A percentile compares a stretch with the other conserved stretches of the same genome.
phyloP scores from a whole-genome alignment of 2,888 invertebrate genomes.

The Antitype chi region DNA sequence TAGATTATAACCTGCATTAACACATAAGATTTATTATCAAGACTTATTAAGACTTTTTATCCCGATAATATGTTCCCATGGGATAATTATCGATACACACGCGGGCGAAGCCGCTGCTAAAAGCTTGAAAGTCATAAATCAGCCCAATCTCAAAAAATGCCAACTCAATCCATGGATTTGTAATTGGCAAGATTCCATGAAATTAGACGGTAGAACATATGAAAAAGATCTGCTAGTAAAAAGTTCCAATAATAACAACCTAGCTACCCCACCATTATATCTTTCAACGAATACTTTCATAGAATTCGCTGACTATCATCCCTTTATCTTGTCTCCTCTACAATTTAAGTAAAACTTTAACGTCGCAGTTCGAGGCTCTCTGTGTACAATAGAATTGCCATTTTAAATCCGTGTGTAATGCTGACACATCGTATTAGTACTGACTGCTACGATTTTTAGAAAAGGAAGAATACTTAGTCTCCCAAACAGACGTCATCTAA shows the following conservation, averaged over 20 bases:
- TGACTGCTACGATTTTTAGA: not conserved
- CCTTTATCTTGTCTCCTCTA: not conserved
- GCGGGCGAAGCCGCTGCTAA: no score
- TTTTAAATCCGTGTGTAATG: slow-evolving; percentile 6
- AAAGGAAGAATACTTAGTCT: not conserved
- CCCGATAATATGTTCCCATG: no score
- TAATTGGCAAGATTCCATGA: no score
- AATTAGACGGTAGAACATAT: no score
- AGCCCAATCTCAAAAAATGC: no score
- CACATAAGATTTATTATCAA: no score
- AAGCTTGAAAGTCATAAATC: no score
- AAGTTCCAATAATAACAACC: not conserved
- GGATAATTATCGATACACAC: no score
- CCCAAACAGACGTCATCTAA: not conserved
- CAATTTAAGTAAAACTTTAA: slow-evolving; percentile 4
- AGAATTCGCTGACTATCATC: slow-evolving; percentile 12
- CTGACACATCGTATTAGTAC: slow-evolving; percentile 11
- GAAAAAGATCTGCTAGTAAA: not conserved
- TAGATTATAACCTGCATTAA: no score
- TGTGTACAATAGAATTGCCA: slow-evolving; percentile 8
- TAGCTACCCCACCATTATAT: not conserved
- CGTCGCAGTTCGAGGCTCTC: not conserved
- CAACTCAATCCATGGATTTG: no score
- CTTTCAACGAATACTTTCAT: slow-evolving; percentile 11
- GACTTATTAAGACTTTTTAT: no score